Evolutionary conservation across 2,797 vertebrate species (phyloP).

Genomic region (Clamator glandarius): DNA sequence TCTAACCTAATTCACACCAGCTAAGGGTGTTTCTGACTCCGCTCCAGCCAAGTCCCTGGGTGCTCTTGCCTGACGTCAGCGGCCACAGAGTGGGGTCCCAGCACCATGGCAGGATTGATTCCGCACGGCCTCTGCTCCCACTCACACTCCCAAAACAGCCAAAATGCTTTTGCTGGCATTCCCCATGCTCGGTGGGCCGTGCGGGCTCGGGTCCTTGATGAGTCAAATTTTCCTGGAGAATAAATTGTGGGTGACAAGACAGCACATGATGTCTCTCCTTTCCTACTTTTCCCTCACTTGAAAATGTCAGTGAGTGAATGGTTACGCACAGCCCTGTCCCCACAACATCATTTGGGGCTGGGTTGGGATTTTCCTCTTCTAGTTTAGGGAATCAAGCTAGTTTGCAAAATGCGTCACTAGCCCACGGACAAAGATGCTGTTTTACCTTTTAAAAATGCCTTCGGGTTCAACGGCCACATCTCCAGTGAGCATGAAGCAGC

Average conservation of each 20-base stretch:
- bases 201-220: not conserved
- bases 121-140: fast-evolving
- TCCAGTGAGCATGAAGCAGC: not conserved
- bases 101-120: not conserved
- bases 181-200: not conserved
- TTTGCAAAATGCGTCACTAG: not conserved
- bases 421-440: not conserved
- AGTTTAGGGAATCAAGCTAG: not conserved
- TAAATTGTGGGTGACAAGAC: not conserved
- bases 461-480: not conserved
- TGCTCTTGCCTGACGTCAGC: not conserved
- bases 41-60: not conserved
- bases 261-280: not conserved
- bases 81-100: not conserved
- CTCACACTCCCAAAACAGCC: not conserved
- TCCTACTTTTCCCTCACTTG: fast-evolving
- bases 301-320: not conserved
- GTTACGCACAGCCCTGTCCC: not conserved
- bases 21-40: not conserved
- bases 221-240: not conserved
- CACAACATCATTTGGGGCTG: not conserved
- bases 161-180: not conserved
- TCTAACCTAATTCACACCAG: not conserved
- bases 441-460: not conserved
- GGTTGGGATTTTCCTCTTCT: not conserved